Evolutionary conservation across 2,888 invertebrate species (phyloP).

Genomic region (Morpho achilles): DNA sequence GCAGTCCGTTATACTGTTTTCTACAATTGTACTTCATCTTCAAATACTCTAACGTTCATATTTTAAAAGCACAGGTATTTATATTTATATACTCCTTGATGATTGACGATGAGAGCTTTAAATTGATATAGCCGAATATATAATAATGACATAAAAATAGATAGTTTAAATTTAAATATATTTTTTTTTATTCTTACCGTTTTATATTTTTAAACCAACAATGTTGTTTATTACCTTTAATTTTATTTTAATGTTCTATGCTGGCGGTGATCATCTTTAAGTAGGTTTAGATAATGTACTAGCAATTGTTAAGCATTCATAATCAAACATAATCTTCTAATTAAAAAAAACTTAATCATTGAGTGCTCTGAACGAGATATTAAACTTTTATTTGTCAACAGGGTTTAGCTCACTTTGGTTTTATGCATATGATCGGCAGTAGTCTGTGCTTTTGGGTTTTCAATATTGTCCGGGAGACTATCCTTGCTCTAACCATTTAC

Average conservation of each 20-base stretch:
- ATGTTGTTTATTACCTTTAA: too few species aligned
- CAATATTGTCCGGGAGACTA: slow-evolving; percentile 86
- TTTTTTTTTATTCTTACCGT: too few species aligned
- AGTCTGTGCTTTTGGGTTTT: slow-evolving; percentile 90
- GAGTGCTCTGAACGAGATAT: background rate
- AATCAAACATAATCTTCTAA: too few species aligned
- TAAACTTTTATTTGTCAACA: slow-evolving; percentile 29
- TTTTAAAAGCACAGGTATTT: slow-evolving; percentile 58
- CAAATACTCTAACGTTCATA: slow-evolving; percentile 88
- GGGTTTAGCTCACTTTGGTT: slow-evolving; percentile 83
- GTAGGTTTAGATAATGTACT: too few species aligned
- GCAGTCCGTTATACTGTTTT: slow-evolving; percentile 86
- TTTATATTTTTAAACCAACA: too few species aligned
- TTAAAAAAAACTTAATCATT: background rate
- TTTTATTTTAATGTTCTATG: too few species aligned
- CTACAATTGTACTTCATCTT: slow-evolving; percentile 88
- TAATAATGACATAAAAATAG: too few species aligned
- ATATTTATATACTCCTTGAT: background rate
- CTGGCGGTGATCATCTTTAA: too few species aligned
- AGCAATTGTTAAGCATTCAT: too few species aligned
- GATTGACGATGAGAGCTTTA: too few species aligned
- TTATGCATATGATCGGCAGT: slow-evolving; percentile 90
- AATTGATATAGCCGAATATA: too few species aligned
- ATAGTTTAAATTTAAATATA: too few species aligned
- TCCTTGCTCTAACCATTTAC: slow-evolving; percentile 80